Percentiles rank a stretch among this genome's conserved stretches.
Evolutionary conservation across 2,797 vertebrate species (phyloP).

Genomic region (Eulemur mongoz): DNA sequence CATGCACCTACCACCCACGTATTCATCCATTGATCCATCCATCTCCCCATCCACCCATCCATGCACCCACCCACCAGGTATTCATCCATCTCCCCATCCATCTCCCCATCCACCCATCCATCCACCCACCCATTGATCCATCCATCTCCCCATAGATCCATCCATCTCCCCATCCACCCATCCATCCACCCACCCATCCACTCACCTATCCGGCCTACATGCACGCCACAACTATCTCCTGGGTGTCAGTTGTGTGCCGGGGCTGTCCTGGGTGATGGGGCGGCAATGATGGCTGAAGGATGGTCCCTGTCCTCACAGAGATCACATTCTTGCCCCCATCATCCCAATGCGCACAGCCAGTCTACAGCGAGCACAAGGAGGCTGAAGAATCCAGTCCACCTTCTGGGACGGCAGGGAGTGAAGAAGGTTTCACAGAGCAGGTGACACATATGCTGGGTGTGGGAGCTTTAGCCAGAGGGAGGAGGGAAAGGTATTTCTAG

Average conservation of each 20-base stretch:
- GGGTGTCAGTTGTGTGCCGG: background rate
- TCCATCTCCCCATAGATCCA: background rate
- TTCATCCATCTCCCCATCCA: background rate
- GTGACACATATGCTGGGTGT: background rate
- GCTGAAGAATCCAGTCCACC: background rate
- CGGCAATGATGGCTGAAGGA: background rate
- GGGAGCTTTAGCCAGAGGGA: background rate
- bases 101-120: background rate
- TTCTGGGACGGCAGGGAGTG: rapidly evolving
- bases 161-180: background rate
- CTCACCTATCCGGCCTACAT: too few relatives aligned
- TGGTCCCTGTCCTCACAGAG: background rate
- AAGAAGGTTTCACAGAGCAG: background rate
- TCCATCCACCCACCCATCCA: too few relatives aligned
- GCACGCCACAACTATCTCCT: too few relatives aligned
- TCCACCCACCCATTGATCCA: background rate
- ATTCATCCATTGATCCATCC: background rate
- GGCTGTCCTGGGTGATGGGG: background rate
- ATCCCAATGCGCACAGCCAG: too few relatives aligned
- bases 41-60: rapidly evolving
- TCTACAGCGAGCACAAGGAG: background rate
- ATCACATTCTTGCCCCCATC: rapidly evolving
- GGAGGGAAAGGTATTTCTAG: background rate
- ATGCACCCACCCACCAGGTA: background rate
- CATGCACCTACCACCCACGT: background rate